Conservation (phyloP, 1,140 invertebrate genomes). For the Pemphigus obesinymphae region DNA sequence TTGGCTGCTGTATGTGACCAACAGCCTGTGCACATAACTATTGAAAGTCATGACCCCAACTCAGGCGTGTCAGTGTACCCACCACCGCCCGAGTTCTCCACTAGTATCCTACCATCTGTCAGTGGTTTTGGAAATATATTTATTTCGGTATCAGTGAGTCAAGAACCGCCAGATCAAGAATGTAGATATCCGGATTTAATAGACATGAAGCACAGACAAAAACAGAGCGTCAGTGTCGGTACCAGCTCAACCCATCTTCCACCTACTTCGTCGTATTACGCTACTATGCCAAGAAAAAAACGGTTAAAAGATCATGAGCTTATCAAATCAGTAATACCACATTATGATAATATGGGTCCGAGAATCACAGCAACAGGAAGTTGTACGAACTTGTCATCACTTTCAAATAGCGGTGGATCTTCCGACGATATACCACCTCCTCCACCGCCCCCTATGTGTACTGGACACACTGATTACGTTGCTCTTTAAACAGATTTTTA, state of each 20-base stretch:
- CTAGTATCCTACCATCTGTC: constrained; percentile 57
- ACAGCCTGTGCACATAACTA: constrained; percentile 69
- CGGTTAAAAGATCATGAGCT: constrained; percentile 32
- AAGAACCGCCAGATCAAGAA: constrained; percentile 54
- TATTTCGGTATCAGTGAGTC: constrained; percentile 67
- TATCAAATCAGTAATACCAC: constrained; percentile 52
- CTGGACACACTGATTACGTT: constrained; percentile 49
- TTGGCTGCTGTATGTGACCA: constrained; percentile 55
- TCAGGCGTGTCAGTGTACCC: constrained; percentile 55
- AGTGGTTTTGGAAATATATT: constrained; percentile 65
- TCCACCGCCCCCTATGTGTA: constrained; percentile 55
- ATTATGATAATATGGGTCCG: constrained; percentile 85
- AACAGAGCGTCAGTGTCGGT: constrained; percentile 49
- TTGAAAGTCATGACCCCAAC: constrained; percentile 60
- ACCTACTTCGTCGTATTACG: constrained; percentile 54
- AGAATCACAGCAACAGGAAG: constrained; percentile 78
- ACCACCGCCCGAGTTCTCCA: constrained; percentile 62
- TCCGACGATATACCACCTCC: constrained; percentile 53
- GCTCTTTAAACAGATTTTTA: constrained; percentile 43
- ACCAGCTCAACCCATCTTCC: constrained; percentile 46
- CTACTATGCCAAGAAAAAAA: constrained; percentile 53
- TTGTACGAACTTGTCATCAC: constrained; percentile 73
- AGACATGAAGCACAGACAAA: constrained; percentile 63
- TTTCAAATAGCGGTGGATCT: constrained; percentile 50
- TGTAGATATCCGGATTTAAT: constrained; percentile 66